Conservation (phyloP, 2,797 vertebrate species). For the Pseudochaenichthys georgianus region DNA sequence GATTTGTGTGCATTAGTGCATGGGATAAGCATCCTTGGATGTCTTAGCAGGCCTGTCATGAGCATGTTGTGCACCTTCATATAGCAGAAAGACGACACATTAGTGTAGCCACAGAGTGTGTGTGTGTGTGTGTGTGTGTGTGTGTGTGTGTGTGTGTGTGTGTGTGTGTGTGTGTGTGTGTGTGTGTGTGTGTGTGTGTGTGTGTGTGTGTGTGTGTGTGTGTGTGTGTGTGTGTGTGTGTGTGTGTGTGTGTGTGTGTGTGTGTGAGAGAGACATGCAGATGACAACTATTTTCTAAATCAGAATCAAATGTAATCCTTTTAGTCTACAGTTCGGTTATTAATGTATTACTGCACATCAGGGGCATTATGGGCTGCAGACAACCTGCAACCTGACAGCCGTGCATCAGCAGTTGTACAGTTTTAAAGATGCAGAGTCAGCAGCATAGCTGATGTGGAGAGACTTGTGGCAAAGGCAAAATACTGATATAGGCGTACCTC, state of each 20-base stretch:
- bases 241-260: conserved; percentile 2
- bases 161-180: no score
- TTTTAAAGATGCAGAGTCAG: conserved; percentile 52
- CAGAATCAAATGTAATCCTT: conserved; percentile 12
- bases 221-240: conserved; percentile 9
- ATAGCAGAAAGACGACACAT: conserved; percentile 38
- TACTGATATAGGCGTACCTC: not conserved
- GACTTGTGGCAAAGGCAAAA: conserved; percentile 2
- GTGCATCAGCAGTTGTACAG: conserved; percentile 41
- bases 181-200: no score
- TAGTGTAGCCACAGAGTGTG: not conserved
- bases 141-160: not conserved
- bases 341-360: conserved; percentile 19
- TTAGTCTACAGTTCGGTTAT: conserved; percentile 9
- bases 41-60: conserved; percentile 57
- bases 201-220: conserved; percentile 1
- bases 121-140: conserved; percentile 9
- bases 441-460: conserved; percentile 29
- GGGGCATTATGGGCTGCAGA: conserved; percentile 13
- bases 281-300: not conserved
- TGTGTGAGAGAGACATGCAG: not conserved
- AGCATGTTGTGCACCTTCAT: conserved; percentile 65
- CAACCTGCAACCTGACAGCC: conserved; percentile 29
- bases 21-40: conserved; percentile 62
- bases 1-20: conserved; percentile 61